Evolutionary conservation across 2,888 invertebrate genomes (phyloP), one percentile per base, ranked within the genome.

Genomic region (Macaria liturata): DNA sequence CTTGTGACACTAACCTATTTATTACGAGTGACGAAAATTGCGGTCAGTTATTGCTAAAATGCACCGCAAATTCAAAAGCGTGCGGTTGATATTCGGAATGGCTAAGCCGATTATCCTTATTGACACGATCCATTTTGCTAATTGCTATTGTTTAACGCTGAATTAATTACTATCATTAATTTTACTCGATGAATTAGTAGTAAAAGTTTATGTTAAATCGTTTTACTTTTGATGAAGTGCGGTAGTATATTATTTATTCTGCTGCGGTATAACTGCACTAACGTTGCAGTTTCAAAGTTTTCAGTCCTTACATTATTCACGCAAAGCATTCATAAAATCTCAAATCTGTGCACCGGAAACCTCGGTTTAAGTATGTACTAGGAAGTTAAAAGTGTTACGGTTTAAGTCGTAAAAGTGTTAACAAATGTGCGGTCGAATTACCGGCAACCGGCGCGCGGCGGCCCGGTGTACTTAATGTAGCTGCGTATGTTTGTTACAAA

Each of bases 401-500:
- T 61, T 65, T 54, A 59, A 66, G 57, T 60, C 54, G 46, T 46
- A 61, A 58, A 67, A 62, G 62, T 64, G 69, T 69, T 70, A 68
- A 71, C 68, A 67, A 71, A 71, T 65, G 70, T 65, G 72, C 66
- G 66, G 68, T 66, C 57, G 65, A 68, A 69, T 68, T 69, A 64
- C 68, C 62, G 64, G 71, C 61, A 55, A 57, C 63, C 61, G 63
- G n/a, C n/a, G n/a, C n/a, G n/a, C n/a, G n/a, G 57, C 52, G 32
- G 59, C 59, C 61, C 54, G 61, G 63, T 61, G 63, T 62, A 60
- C 48, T 44, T 64, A 65, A 65, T 63, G 63, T 63, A 60, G 65
- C 66, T 61, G 63, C 62, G 63, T 62, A 54, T 62, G 54, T 59
- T 61, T 57, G 60, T 58, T 59, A 57, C 57, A 60, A 65, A 67